phyloP scores from a whole-genome alignment of 1,140 invertebrate species.

The Drosophila equinoxialis region DNA sequence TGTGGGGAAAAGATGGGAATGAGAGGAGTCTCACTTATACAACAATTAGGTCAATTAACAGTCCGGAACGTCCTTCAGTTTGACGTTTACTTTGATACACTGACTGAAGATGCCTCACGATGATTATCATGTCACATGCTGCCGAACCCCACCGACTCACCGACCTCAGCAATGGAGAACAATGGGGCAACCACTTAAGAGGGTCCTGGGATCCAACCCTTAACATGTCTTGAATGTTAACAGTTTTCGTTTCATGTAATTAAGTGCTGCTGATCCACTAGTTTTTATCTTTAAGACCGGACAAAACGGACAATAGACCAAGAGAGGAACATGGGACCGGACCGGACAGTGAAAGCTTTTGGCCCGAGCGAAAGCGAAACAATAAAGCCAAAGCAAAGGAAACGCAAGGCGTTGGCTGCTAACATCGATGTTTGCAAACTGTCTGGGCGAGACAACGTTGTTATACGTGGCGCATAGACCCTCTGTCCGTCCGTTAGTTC shows the following conservation, averaged over 20 bases:
- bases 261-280: constrained; percentile 80
- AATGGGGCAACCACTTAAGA: constrained; percentile 45
- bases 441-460: constrained; percentile 72
- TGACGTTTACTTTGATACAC: constrained; percentile 38
- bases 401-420: background rate
- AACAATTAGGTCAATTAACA: constrained; percentile 76
- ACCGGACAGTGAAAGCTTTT: constrained; percentile 62
- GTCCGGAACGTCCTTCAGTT: constrained; percentile 34
- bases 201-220: background rate
- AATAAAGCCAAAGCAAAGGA: constrained; percentile 21
- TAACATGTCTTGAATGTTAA: constrained; percentile 55
- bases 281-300: constrained; percentile 64
- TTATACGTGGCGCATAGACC: constrained; percentile 52
- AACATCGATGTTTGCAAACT: constrained; percentile 70
- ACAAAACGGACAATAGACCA: constrained; percentile 6
- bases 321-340: background rate
- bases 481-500: background rate
- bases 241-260: constrained; percentile 80
- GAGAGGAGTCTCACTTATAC: background rate
- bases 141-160: constrained; percentile 7
- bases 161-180: constrained; percentile 15
- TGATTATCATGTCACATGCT: constrained; percentile 74
- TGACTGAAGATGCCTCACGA: constrained; percentile 38
- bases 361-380: constrained; percentile 45
- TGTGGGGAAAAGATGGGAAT: background rate